Base-by-base conservation (phyloP, 1,140 invertebrate species). In the Condylostylus longicornis region DNA sequence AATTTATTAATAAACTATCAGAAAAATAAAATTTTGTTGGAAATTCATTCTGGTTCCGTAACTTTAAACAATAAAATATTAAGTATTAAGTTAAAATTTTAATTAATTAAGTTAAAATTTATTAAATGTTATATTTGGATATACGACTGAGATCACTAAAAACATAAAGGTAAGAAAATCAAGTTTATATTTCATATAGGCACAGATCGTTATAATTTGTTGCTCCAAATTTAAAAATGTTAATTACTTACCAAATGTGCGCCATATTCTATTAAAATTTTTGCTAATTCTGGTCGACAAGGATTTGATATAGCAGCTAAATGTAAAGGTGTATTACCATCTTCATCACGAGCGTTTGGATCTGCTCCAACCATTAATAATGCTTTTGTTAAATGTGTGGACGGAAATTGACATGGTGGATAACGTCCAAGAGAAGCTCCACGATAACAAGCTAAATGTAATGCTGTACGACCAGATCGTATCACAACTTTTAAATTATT, bases 291-390 rank as follows among this genome's bases (percentile, higher is more conserved):
- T 2, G 72, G 66, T n/a, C 19, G 27, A 54, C 71, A 76, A 5
- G 74, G 75, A 49, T 72, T 49, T 38, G 54, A 43, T 10, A 50
- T 38, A 17, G 60, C 59, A 37, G 53, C 50, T 45, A 61, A 40
- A 42, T 60, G 58, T 13, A 61, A 40, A 4, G 57, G 54, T 0
- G 54, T 60, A 55, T 90, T 90, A 6, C 80, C 80, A 31, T 77
- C 73, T 14, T 74, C 70, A 51, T 90, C 84, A 2, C 64, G 60
- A 3, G 71, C 74, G 61, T 81, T 80, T 0, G 82, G 72, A 60
- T 82, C 70, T 0, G 85, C 86, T 7, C 88, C 89, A 19, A 85
- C 80, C 45, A 78, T 74, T 35, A 91, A 60, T 40, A 95, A 65
- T 29, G 89, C 72, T 43, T 72, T 68, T 1, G 82, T 76, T 32